phyloP scores from a whole-genome alignment of 2,113 vertebrate species.

The Semnopithecus entellus region DNA sequence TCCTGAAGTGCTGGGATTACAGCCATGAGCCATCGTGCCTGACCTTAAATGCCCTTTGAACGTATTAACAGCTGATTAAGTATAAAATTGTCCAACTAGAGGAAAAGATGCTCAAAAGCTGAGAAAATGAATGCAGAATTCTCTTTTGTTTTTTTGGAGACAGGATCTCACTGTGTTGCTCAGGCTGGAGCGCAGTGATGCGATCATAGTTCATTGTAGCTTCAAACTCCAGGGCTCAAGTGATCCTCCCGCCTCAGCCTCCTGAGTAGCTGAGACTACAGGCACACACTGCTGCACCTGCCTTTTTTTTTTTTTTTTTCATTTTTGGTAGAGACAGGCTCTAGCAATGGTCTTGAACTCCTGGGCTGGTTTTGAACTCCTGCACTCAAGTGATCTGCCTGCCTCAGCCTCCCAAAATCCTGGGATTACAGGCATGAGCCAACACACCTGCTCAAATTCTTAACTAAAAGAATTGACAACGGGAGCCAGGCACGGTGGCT shows the following conservation, averaged over 20 bases:
- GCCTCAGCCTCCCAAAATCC: not conserved
- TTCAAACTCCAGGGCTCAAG: not conserved
- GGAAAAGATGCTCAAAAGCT: not conserved
- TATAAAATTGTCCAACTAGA: not conserved
- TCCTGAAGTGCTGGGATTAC: not conserved
- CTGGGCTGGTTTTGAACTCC: too few species aligned
- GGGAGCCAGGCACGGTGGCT: too few species aligned
- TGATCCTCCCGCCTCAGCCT: not conserved
- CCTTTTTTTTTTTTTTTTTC: not conserved
- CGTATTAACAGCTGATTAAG: too few species aligned
- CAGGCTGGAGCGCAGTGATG: not conserved
- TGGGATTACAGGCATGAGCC: not conserved
- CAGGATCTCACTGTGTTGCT: not conserved
- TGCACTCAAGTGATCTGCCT: not conserved
- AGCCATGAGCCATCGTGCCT: not conserved
- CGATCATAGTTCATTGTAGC: too few species aligned
- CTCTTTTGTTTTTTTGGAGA: not conserved
- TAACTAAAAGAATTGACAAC: too few species aligned
- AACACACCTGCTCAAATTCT: not conserved
- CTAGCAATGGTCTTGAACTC: not conserved
- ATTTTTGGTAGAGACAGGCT: not conserved
- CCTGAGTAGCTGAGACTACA: not conserved
- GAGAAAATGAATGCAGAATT: not conserved
- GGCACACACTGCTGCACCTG: rapidly evolving
- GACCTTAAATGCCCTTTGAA: not conserved